phyloP scores from a whole-genome alignment of 2,797 vertebrate genomes.

The Iguana delicatissima region DNA sequence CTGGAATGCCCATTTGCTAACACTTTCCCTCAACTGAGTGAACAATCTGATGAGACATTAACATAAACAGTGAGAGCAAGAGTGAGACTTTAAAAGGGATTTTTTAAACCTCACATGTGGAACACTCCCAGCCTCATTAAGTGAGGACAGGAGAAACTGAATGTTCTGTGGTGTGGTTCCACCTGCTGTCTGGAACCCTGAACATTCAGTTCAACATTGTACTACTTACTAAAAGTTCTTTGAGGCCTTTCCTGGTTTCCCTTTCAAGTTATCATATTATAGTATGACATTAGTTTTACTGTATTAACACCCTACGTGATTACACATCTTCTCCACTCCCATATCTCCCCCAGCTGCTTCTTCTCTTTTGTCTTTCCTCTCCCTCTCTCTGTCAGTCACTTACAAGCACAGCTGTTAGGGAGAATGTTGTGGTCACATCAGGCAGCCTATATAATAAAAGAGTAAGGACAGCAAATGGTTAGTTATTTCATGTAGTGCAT shows the following conservation, averaged over 20 bases:
- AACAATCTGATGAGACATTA: background rate
- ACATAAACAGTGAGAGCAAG: background rate
- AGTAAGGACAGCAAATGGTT: background rate
- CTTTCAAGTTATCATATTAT: background rate
- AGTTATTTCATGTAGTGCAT: background rate
- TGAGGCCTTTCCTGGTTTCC: background rate
- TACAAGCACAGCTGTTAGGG: background rate
- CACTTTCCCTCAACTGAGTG: too few relatives aligned
- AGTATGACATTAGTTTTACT: background rate
- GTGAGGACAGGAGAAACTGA: background rate
- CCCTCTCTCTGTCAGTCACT: too few relatives aligned
- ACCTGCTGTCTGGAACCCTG: conserved; percentile 6
- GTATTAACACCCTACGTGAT: background rate
- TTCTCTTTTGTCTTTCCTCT: too few relatives aligned
- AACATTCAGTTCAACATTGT: background rate
- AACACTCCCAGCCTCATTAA: background rate
- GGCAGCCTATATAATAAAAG: background rate
- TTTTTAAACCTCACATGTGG: background rate
- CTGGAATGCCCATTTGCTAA: background rate
- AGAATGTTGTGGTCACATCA: background rate
- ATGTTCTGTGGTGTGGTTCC: background rate
- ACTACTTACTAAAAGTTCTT: background rate
- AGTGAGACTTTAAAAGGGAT: background rate
- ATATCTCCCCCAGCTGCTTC: too few relatives aligned
- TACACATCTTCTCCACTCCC: background rate